These are phyloP conservation scores for Sturmia bella DNA, from an alignment of 2,888 invertebrate genomes.

Conservation along the genomic window DNA sequence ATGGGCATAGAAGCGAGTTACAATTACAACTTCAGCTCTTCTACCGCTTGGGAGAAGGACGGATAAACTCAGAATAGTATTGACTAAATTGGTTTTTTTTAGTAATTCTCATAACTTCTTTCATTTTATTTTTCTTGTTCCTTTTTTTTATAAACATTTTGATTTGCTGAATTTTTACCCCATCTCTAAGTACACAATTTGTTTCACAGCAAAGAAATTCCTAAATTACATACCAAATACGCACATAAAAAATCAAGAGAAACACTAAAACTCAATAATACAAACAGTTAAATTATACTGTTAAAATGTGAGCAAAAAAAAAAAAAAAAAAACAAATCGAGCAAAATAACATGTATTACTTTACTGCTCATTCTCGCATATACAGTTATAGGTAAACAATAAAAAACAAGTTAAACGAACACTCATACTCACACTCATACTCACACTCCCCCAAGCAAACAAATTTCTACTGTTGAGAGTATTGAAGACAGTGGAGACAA, in stretches of 20 bases:
- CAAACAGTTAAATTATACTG: slow-evolving; percentile 11
- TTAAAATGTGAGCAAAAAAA: no score
- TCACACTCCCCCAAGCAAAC: no score
- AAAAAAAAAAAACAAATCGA: neutral
- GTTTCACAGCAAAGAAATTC: neutral
- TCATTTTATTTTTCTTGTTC: no score
- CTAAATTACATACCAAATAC: neutral
- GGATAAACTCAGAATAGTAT: no score
- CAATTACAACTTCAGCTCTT: no score
- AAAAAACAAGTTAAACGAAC: neutral
- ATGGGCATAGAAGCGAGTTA: no score
- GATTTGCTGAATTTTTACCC: neutral
- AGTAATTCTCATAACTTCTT: no score
- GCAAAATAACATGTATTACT: neutral
- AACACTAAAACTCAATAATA: neutral
- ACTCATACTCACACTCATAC: neutral
- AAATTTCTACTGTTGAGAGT: neutral
- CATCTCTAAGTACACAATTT: neutral
- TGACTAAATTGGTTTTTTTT: no score
- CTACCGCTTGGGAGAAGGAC: no score
- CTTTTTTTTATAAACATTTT: no score
- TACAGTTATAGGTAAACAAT: slow-evolving; percentile 8
- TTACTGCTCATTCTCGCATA: neutral
- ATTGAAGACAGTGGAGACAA: neutral
- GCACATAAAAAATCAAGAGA: neutral